These are phyloP conservation scores for Urophycis tenuis DNA, from an alignment of 2,797 vertebrate species.

Conservation along the genomic window DNA sequence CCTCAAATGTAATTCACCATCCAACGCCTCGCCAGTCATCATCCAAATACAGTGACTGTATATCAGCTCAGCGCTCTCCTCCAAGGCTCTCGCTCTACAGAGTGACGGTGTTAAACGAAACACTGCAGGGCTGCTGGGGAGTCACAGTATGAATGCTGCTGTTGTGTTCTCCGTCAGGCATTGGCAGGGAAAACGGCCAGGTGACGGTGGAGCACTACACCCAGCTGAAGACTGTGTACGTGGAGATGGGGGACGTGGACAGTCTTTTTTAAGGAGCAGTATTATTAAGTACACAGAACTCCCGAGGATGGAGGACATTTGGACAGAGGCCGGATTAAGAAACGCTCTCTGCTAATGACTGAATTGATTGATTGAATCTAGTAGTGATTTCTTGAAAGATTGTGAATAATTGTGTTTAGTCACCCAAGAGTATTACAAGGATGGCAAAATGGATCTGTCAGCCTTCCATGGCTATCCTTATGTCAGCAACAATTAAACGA, in stretches of 20 bases:
- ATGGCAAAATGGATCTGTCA: neutral
- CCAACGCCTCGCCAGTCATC: too few species aligned
- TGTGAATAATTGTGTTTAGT: neutral
- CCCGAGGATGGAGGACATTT: constrained; percentile 12
- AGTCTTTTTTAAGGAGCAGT: constrained; percentile 67
- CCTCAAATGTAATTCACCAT: too few species aligned
- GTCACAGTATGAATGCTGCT: neutral
- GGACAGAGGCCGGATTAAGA: neutral
- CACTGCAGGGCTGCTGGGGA: neutral
- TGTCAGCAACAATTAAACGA: neutral
- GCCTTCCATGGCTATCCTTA: neutral
- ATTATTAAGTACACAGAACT: neutral
- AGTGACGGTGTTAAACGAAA: too few species aligned
- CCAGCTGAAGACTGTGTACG: constrained; percentile 89
- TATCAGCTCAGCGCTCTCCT: too few species aligned
- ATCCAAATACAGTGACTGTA: too few species aligned
- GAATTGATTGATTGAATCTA: too few species aligned
- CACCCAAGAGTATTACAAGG: too few species aligned
- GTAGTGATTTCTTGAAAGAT: neutral
- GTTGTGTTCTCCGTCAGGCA: constrained; percentile 70
- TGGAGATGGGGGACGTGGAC: constrained; percentile 95
- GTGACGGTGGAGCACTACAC: constrained; percentile 88
- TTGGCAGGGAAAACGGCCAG: constrained; percentile 91
- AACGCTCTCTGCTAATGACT: neutral
- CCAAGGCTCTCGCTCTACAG: too few species aligned